These are phyloP conservation scores for Acleris emargana DNA, from an alignment of 2,888 invertebrate species.

Conservation along the genomic window DNA sequence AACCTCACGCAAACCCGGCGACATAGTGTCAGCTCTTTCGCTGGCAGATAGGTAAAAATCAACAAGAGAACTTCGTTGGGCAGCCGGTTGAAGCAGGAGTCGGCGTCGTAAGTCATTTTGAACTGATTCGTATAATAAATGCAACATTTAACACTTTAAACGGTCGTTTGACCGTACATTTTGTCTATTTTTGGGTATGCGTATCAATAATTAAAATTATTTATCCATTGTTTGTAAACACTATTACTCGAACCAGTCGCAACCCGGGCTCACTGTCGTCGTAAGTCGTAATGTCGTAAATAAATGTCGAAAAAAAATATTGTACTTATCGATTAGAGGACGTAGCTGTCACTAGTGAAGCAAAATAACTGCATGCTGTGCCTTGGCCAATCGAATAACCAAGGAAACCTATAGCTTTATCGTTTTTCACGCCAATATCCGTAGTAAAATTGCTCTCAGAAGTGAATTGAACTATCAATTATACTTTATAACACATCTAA, in stretches of 20 bases:
- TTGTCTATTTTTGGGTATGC: not conserved
- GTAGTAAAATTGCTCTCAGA: too few species aligned
- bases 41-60: constrained; percentile 57
- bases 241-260: not conserved
- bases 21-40: constrained; percentile 54
- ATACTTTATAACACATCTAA: too few species aligned
- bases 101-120: constrained; percentile 31
- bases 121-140: not conserved
- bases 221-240: constrained; percentile 29
- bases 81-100: constrained; percentile 41
- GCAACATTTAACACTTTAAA: constrained; percentile 17
- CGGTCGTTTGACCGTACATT: constrained; percentile 8
- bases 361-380: not conserved
- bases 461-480: too few species aligned
- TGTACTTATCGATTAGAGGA: constrained; percentile 13
- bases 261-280: not conserved
- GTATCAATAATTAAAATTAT: constrained; percentile 3
- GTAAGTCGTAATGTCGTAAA: too few species aligned
- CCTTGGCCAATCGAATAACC: too few species aligned
- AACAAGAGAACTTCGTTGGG: constrained; percentile 61
- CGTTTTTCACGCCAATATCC: too few species aligned
- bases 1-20: constrained; percentile 63
- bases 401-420: not conserved
- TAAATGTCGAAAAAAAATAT: too few species aligned
- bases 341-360: constrained; percentile 24